These are phyloP conservation scores for Magallana gigas DNA, from an alignment of 1,140 invertebrate species.

Conservation along the genomic window DNA sequence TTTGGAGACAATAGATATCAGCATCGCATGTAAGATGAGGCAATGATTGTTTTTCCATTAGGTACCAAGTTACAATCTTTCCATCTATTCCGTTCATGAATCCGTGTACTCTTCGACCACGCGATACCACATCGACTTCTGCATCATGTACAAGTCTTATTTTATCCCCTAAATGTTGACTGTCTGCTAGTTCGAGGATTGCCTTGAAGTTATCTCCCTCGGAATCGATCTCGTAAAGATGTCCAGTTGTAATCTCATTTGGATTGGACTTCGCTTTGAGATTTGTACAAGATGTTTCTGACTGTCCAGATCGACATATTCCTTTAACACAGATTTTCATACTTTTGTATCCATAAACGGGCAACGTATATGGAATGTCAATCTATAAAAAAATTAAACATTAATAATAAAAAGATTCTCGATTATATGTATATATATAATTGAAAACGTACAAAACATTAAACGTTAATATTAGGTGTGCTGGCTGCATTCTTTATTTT, in stretches of 20 bases:
- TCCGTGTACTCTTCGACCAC: slow-evolving; percentile 37
- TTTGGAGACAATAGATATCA: slow-evolving; percentile 29
- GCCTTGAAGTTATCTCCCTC: not conserved
- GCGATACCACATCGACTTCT: slow-evolving; percentile 53
- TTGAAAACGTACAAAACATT: too few relatives aligned
- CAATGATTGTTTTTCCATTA: slow-evolving; percentile 34
- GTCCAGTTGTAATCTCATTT: slow-evolving; percentile 23
- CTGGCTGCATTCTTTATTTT: not conserved
- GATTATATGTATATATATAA: not conserved
- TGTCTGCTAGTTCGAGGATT: slow-evolving; percentile 43
- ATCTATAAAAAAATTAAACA: not conserved
- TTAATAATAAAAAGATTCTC: not conserved
- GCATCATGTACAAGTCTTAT: slow-evolving; percentile 38
- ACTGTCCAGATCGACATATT: not conserved
- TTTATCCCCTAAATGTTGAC: slow-evolving; percentile 47
- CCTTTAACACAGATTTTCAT: slow-evolving; percentile 42
- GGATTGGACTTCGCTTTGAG: slow-evolving; percentile 29
- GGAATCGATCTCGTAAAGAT: slow-evolving; percentile 38
- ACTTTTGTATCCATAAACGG: slow-evolving; percentile 4
- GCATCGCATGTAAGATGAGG: slow-evolving; percentile 9
- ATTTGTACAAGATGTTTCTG: not conserved
- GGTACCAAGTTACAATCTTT: slow-evolving; percentile 50
- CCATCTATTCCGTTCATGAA: slow-evolving; percentile 27
- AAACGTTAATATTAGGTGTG: not conserved
- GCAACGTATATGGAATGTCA: not conserved